Evolutionary conservation across 2,888 invertebrate genomes (phyloP).

Genomic region (Syrista parreyssii): DNA sequence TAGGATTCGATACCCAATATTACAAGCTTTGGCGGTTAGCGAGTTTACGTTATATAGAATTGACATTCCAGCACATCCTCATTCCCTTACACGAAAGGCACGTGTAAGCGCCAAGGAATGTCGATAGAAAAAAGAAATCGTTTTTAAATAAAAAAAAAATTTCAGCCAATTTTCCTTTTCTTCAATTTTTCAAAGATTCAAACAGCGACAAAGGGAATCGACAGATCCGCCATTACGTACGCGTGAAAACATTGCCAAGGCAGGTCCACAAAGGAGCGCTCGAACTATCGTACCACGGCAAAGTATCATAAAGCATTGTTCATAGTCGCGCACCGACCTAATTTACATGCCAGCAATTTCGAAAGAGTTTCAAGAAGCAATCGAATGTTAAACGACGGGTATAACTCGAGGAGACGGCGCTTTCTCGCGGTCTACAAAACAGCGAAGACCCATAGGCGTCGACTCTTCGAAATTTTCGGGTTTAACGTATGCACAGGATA

Average conservation of each 20-base stretch:
- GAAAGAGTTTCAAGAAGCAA: background rate
- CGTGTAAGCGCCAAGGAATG: background rate
- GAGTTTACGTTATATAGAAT: background rate
- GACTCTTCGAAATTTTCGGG: too few relatives aligned
- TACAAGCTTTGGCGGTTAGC: background rate
- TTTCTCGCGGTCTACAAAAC: too few relatives aligned
- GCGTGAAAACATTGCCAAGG: background rate
- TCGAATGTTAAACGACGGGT: background rate
- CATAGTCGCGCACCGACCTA: background rate
- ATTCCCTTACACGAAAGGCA: accelerated
- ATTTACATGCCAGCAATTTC: background rate
- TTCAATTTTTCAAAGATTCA: too few relatives aligned
- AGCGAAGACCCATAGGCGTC: too few relatives aligned
- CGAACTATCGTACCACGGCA: too few relatives aligned
- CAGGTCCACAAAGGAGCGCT: too few relatives aligned
- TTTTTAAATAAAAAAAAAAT: too few relatives aligned
- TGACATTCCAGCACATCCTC: background rate
- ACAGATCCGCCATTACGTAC: background rate
- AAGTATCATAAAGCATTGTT: background rate
- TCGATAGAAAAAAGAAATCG: too few relatives aligned
- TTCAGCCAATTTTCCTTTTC: too few relatives aligned
- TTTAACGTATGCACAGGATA: too few relatives aligned
- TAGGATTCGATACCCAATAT: background rate
- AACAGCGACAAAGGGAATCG: too few relatives aligned
- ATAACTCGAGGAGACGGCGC: background rate